Evolutionary conservation across 2,113 vertebrate genomes (phyloP).

Genomic region (Laterallus jamaicensis): DNA sequence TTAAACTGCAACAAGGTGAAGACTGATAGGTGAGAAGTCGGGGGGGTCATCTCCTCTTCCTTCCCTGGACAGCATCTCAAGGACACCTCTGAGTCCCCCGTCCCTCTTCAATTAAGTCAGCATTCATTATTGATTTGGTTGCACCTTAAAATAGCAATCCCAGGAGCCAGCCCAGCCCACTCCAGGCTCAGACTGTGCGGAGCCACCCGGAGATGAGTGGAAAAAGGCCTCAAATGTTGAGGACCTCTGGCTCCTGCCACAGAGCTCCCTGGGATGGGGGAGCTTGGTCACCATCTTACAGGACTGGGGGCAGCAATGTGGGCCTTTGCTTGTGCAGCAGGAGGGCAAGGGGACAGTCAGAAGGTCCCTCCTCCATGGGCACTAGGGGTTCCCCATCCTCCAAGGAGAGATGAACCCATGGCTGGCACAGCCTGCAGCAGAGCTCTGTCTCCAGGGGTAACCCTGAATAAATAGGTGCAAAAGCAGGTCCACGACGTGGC

Average conservation of each 20-base stretch:
- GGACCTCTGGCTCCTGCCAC: not conserved
- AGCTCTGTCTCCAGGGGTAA: not conserved
- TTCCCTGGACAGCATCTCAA: slow-evolving; percentile 12
- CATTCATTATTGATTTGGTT: slow-evolving; percentile 51
- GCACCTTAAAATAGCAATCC: slow-evolving; percentile 52
- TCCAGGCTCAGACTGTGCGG: not conserved
- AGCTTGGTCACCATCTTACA: rapidly evolving
- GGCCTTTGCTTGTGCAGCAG: not conserved
- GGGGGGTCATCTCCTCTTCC: not conserved
- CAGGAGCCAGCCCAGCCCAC: not conserved
- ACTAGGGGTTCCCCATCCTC: not conserved
- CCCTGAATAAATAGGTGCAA: not conserved
- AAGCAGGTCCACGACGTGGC: not conserved
- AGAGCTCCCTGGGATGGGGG: not conserved
- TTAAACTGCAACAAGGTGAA: not conserved
- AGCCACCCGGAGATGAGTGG: not conserved
- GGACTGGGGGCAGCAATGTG: not conserved
- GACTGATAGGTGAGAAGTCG: not conserved
- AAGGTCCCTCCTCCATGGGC: not conserved
- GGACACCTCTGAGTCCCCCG: slow-evolving; percentile 24
- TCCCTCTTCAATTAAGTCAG: slow-evolving; percentile 40
- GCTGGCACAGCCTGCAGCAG: not conserved
- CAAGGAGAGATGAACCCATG: not conserved
- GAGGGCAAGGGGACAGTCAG: not conserved
- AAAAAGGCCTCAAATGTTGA: not conserved